These are phyloP conservation scores for Gryllus bimaculatus DNA, from an alignment of 1,140 invertebrate genomes.

Conservation along the genomic window DNA sequence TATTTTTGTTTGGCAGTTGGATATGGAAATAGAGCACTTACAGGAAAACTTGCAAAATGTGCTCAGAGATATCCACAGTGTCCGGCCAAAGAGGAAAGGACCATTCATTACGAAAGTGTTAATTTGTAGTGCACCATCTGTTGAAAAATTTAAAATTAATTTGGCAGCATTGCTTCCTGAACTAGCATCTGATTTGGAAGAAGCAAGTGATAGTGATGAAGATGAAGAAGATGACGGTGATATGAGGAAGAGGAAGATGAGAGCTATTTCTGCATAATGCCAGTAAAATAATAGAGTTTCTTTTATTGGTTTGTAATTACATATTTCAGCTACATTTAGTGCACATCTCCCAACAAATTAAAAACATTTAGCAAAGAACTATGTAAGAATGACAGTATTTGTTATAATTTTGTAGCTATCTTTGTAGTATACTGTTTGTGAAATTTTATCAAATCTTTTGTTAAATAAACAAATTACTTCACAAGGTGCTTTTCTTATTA, in stretches of 20 bases:
- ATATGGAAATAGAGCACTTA: constrained; percentile 57
- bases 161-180: constrained; percentile 44
- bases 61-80: constrained; percentile 49
- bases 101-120: constrained; percentile 52
- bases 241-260: constrained; percentile 28
- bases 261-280: background rate
- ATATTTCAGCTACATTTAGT: no score
- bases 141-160: constrained; percentile 55
- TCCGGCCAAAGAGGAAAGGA: constrained; percentile 49
- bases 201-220: constrained; percentile 22
- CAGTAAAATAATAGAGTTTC: no score
- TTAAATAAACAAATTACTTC: no score
- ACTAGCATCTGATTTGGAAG: constrained; percentile 18
- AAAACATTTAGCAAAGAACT: no score
- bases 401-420: no score
- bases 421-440: no score
- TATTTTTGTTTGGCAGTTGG: constrained; percentile 42
- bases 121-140: constrained; percentile 43
- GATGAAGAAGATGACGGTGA: constrained; percentile 30
- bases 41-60: constrained; percentile 58
- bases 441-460: no score
- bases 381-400: no score
- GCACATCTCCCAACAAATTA: no score
- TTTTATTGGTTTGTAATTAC: no score
- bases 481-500: no score